phyloP scores from a whole-genome alignment of 1,140 invertebrate genomes.

The Drosophila baimaii region DNA sequence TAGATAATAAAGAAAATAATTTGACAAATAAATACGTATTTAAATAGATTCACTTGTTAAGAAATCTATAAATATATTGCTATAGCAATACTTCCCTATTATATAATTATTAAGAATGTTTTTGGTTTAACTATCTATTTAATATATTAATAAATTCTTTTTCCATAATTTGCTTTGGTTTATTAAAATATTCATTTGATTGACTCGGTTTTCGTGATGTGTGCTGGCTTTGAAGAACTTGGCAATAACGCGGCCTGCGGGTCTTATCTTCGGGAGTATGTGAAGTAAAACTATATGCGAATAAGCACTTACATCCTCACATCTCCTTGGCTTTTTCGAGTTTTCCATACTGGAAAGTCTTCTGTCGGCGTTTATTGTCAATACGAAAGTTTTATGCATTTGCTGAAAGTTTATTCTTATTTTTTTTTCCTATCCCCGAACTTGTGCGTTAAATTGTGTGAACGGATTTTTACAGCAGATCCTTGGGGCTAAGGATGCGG shows the following conservation, averaged over 20 bases:
- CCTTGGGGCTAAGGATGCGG: constrained; percentile 45
- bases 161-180: neutral
- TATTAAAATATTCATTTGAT: neutral
- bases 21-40: no score
- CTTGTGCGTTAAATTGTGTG: constrained; percentile 68
- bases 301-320: constrained; percentile 23
- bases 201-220: neutral
- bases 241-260: constrained; percentile 61
- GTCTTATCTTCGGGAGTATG: constrained; percentile 46
- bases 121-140: no score
- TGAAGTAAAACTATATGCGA: constrained; percentile 29
- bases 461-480: constrained; percentile 68
- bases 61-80: no score
- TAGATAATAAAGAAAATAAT: neutral
- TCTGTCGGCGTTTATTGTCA: constrained; percentile 72
- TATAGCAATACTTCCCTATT: no score
- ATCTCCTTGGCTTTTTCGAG: neutral
- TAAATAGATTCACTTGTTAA: no score
- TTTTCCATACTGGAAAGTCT: constrained; percentile 53
- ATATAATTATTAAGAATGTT: no score
- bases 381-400: constrained; percentile 78
- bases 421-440: constrained; percentile 15
- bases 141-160: no score
- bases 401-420: constrained; percentile 57
- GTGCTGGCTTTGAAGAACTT: constrained; percentile 37